Percentiles rank a stretch among this genome's conserved stretches.
Conservation (phyloP, 2,797 vertebrate species). For the Aselliscus stoliczkanus region DNA sequence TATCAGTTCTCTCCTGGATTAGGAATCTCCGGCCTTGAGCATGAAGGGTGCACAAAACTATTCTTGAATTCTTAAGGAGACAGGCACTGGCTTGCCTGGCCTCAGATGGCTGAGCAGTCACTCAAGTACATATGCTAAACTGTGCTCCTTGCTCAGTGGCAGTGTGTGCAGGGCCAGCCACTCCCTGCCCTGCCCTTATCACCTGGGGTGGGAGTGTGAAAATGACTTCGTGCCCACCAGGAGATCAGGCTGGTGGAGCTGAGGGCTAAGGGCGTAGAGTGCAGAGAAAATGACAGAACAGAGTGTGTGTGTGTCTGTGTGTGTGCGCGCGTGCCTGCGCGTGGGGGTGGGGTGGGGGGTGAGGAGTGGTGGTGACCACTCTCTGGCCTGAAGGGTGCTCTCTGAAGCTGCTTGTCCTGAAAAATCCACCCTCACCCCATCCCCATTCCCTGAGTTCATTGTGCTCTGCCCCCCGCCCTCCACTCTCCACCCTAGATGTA, state of each 20-base stretch:
- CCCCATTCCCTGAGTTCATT: background rate
- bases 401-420: background rate
- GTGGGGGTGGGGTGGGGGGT: background rate
- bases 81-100: background rate
- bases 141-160: background rate
- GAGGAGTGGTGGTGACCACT: rapidly evolving
- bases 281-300: background rate
- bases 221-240: background rate
- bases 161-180: background rate
- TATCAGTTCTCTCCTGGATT: background rate
- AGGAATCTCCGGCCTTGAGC: background rate
- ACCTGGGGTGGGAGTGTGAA: background rate
- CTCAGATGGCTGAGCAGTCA: background rate
- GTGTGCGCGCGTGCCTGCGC: too few species aligned
- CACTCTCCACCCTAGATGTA: background rate
- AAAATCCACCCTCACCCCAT: background rate
- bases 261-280: background rate
- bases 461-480: background rate
- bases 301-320: too few species aligned
- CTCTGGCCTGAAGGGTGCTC: background rate
- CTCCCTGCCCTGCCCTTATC: rapidly evolving
- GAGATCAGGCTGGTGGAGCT: background rate
- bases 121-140: background rate
- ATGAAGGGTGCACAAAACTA: background rate
- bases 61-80: background rate